phyloP scores from a whole-genome alignment of 2,113 vertebrate species.

The Rhagologus leucostigma region DNA sequence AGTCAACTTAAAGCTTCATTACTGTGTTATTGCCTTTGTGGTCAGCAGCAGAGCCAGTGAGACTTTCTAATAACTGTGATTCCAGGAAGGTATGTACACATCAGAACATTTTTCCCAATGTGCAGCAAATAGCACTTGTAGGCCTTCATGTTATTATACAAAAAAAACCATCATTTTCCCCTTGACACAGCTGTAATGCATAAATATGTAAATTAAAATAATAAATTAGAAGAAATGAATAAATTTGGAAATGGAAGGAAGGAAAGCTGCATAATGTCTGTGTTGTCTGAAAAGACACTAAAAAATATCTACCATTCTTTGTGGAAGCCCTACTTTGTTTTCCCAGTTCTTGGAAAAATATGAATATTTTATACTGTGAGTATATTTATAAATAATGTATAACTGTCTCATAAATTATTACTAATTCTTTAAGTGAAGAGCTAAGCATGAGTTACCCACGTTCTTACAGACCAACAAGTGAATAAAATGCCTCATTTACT shows the following conservation, averaged over 20 bases:
- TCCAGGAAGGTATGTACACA: neutral
- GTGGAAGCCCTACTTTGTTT: neutral
- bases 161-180: neutral
- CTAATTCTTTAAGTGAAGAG: neutral
- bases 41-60: neutral
- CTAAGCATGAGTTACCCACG: neutral
- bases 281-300: neutral
- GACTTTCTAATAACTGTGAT: neutral
- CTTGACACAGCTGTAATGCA: neutral
- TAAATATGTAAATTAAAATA: neutral
- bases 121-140: neutral
- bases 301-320: neutral
- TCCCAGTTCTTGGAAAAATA: slow-evolving; percentile 15
- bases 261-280: neutral
- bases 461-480: neutral
- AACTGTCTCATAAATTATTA: slow-evolving; percentile 32
- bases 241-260: neutral
- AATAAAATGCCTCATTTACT: neutral
- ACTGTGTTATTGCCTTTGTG: neutral
- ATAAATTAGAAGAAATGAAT: neutral
- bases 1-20: neutral
- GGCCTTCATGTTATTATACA: neutral
- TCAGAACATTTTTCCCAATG: neutral
- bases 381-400: slow-evolving; percentile 25
- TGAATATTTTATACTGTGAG: slow-evolving; percentile 1